These are phyloP conservation scores for Arrhopalites spinosus DNA, from an alignment of 2,888 invertebrate species.

Conservation along the genomic window DNA sequence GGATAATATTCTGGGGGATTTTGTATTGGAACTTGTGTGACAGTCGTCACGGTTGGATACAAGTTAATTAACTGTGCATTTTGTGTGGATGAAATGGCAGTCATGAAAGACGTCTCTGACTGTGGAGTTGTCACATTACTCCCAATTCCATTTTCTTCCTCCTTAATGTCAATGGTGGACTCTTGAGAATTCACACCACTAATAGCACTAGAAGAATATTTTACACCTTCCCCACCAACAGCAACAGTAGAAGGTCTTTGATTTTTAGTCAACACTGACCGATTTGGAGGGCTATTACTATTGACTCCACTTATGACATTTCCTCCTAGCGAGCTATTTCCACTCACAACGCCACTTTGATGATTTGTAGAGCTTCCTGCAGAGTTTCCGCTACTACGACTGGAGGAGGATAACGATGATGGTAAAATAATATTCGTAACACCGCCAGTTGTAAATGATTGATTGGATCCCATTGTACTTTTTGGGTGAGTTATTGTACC, in stretches of 20 bases:
- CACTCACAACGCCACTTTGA: background rate
- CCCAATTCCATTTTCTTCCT: background rate
- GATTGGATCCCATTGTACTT: background rate
- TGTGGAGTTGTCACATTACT: constrained; percentile 48
- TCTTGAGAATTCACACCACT: background rate
- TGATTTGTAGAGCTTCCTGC: constrained; percentile 2
- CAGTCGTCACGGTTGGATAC: background rate
- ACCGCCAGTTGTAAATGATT: background rate
- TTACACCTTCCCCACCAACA: background rate
- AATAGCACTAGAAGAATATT: background rate
- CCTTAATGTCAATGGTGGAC: background rate
- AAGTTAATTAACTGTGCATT: background rate
- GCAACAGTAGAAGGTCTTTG: background rate
- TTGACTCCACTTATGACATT: background rate
- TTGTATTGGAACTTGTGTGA: constrained; percentile 4
- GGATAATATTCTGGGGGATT: background rate
- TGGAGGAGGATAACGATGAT: constrained; percentile 5
- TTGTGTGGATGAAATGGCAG: constrained; percentile 4
- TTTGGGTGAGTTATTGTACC: constrained; percentile 41
- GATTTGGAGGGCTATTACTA: constrained; percentile 6
- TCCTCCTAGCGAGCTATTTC: background rate
- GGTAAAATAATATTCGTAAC: background rate
- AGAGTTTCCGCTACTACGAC: constrained; percentile 22
- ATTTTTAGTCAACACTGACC: constrained; percentile 1
- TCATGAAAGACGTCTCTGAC: constrained; percentile 52